Evolutionary conservation across 2,888 invertebrate genomes (phyloP).

Genomic region (Phalera bucephala): DNA sequence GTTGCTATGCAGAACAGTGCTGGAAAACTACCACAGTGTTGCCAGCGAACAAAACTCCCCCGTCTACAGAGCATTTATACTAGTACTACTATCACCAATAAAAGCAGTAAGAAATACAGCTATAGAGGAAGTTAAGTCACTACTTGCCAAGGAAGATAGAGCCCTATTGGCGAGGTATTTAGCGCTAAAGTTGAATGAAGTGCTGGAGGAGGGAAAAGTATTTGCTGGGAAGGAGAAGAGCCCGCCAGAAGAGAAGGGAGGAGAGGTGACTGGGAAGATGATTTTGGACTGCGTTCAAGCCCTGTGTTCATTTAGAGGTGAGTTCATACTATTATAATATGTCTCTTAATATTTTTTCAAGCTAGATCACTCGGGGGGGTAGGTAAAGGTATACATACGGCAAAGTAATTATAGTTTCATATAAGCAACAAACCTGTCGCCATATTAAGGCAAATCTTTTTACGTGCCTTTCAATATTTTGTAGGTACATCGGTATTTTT

Average conservation of each 20-base stretch:
- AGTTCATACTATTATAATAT: no score
- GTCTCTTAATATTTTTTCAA: no score
- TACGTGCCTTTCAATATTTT: no score
- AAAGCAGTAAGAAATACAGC: constrained; percentile 85
- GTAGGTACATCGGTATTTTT: no score
- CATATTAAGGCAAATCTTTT: no score
- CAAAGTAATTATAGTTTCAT: no score
- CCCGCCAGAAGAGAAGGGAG: constrained; percentile 59
- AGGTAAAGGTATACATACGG: no score
- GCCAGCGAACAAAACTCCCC: constrained; percentile 86
- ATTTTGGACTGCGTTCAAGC: constrained; percentile 80
- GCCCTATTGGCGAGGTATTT: constrained; percentile 85
- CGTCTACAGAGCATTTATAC: constrained; percentile 87
- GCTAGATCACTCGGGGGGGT: no score
- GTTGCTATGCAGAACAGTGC: constrained; percentile 87
- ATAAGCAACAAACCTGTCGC: no score
- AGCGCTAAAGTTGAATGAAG: constrained; percentile 85
- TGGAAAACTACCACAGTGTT: constrained; percentile 87
- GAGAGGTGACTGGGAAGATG: constrained; percentile 80
- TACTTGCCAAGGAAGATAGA: constrained; percentile 84
- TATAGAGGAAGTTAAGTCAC: constrained; percentile 81
- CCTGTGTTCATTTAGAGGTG: constrained; percentile 76
- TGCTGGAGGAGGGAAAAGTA: constrained; percentile 85
- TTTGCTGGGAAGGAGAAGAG: constrained; percentile 59
- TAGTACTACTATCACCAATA: constrained; percentile 85